phyloP scores from a whole-genome alignment of 2,797 vertebrate genomes.

The Lates japonicus region DNA sequence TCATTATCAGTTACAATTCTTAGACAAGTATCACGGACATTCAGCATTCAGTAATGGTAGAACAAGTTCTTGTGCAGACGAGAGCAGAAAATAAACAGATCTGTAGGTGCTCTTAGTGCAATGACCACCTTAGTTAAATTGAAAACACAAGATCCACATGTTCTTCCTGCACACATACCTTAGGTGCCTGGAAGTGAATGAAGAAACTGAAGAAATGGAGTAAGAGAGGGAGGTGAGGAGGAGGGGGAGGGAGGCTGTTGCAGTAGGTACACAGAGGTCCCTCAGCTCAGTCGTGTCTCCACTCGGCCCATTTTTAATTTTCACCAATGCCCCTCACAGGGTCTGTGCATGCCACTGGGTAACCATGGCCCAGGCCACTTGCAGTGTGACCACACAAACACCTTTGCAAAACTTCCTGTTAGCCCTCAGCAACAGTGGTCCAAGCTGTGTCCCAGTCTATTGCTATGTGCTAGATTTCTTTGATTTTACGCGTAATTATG shows the following conservation, averaged over 20 bases:
- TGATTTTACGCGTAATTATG: neutral
- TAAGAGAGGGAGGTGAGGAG: neutral
- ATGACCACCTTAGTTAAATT: neutral
- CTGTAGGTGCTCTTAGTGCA: slow-evolving; percentile 4
- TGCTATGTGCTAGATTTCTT: neutral
- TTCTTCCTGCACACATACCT: slow-evolving; percentile 14
- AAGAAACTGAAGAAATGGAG: neutral
- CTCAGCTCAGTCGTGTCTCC: neutral
- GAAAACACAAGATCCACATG: slow-evolving; percentile 6
- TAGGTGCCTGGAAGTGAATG: slow-evolving; percentile 20
- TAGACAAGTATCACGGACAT: too few species aligned
- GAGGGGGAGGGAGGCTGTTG: neutral
- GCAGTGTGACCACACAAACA: neutral
- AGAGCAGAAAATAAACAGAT: slow-evolving; percentile 27
- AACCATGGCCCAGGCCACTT: too few species aligned
- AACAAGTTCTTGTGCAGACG: neutral
- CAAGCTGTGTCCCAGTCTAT: neutral
- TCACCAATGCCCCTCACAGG: neutral
- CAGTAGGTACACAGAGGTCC: neutral
- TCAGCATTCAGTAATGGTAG: neutral
- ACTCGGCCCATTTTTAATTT: slow-evolving; percentile 9
- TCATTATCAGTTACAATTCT: too few species aligned
- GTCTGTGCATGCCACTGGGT: neutral
- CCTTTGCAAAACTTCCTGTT: neutral
- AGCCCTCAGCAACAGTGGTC: neutral